Evolutionary conservation across 2,113 vertebrate species (phyloP).

Genomic region (Myotis davidii): DNA sequence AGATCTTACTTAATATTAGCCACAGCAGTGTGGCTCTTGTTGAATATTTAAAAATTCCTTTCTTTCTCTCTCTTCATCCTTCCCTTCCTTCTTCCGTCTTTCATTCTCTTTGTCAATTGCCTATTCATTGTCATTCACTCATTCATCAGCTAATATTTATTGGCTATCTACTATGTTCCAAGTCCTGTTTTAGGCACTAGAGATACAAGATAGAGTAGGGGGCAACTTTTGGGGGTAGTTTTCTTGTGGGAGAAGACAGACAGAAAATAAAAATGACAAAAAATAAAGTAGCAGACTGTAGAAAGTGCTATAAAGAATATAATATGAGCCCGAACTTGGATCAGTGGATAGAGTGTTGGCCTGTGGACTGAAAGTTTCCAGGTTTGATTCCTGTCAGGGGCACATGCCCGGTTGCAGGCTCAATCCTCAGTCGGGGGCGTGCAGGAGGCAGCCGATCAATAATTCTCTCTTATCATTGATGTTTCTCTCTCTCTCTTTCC

Average conservation of each 20-base stretch:
- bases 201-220: not conserved
- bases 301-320: not conserved
- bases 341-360: no score
- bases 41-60: not conserved
- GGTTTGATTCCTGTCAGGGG: no score
- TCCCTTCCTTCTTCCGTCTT: not conserved
- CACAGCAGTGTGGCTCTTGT: not conserved
- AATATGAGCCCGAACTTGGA: not conserved
- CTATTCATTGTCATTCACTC: not conserved
- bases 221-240: not conserved
- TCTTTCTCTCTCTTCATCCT: not conserved
- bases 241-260: not conserved
- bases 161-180: not conserved
- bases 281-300: not conserved
- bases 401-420: no score
- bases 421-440: no score
- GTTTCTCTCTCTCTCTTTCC: no score
- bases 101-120: not conserved
- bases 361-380: no score
- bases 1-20: not conserved
- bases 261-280: constrained; percentile 7
- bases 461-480: no score
- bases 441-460: no score
- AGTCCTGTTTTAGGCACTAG: not conserved
- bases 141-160: not conserved